These are phyloP conservation scores for Pseudochirops cupreus DNA, from an alignment of 2,797 vertebrate genomes.

Conservation along the genomic window DNA sequence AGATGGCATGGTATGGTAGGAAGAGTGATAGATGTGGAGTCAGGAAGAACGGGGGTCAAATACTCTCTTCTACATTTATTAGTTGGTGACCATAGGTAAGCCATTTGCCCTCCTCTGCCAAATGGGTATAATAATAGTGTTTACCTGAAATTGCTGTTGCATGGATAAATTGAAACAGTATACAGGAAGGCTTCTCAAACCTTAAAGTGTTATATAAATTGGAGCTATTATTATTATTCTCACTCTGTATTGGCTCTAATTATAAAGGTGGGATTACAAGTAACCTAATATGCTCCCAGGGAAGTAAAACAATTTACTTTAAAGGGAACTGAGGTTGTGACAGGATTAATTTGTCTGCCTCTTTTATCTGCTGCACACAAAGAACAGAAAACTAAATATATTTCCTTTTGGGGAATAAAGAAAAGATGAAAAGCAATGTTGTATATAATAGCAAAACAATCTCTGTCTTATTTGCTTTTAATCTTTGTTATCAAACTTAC, in stretches of 20 bases:
- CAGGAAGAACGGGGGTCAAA: background rate
- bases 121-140: background rate
- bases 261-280: background rate
- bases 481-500: background rate
- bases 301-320: background rate
- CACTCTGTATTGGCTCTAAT: background rate
- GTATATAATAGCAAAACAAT: background rate
- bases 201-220: background rate
- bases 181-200: background rate
- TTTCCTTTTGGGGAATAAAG: conserved; percentile 24
- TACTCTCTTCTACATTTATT: background rate
- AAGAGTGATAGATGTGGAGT: background rate
- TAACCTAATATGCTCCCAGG: background rate
- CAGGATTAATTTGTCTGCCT: conserved; percentile 9
- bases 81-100: background rate
- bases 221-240: background rate
- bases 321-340: background rate
- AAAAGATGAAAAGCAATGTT: too few species aligned
- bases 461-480: background rate
- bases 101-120: background rate
- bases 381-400: background rate
- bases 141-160: background rate
- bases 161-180: background rate
- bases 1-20: background rate
- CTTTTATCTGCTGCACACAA: background rate